These are phyloP conservation scores for Orthonevra nobilis DNA, from an alignment of 2,888 invertebrate genomes.

Conservation along the genomic window DNA sequence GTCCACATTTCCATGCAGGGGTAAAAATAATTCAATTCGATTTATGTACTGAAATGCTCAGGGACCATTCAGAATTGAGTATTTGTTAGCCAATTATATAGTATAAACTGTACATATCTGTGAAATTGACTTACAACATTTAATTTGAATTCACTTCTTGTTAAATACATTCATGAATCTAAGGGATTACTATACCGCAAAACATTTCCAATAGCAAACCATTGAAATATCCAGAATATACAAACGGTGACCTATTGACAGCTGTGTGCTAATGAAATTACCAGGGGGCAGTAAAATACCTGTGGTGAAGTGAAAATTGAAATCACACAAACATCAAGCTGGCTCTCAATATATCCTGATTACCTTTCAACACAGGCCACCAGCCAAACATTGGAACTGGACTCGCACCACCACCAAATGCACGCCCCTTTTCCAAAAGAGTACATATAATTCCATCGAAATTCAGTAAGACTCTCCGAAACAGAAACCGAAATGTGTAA, in stretches of 20 bases:
- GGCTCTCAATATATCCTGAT: slow-evolving; percentile 22
- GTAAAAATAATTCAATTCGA: too few species aligned
- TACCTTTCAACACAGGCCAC: background rate
- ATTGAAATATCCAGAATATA: too few species aligned
- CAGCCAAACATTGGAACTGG: slow-evolving; percentile 1
- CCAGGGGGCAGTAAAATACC: background rate
- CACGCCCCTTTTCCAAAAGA: slow-evolving; percentile 28
- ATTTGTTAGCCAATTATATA: too few species aligned
- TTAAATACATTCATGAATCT: too few species aligned
- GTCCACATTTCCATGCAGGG: too few species aligned
- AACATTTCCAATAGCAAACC: too few species aligned
- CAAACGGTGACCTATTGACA: slow-evolving; percentile 36
- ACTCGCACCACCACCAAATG: slow-evolving; percentile 13
- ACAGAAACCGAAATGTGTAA: slow-evolving; percentile 8
- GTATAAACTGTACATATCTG: too few species aligned
- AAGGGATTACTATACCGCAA: slow-evolving; percentile 16
- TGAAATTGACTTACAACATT: too few species aligned
- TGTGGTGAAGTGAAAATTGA: background rate
- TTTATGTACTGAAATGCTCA: too few species aligned
- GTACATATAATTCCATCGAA: too few species aligned
- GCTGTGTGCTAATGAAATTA: slow-evolving; percentile 2
- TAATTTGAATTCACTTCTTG: too few species aligned
- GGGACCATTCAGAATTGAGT: too few species aligned
- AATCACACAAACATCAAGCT: background rate
- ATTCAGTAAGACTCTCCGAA: background rate